Percentiles rank a stretch among this genome's conserved stretches.
Conservation (phyloP, 2,113 vertebrate species). For the Crotophaga sulcirostris region DNA sequence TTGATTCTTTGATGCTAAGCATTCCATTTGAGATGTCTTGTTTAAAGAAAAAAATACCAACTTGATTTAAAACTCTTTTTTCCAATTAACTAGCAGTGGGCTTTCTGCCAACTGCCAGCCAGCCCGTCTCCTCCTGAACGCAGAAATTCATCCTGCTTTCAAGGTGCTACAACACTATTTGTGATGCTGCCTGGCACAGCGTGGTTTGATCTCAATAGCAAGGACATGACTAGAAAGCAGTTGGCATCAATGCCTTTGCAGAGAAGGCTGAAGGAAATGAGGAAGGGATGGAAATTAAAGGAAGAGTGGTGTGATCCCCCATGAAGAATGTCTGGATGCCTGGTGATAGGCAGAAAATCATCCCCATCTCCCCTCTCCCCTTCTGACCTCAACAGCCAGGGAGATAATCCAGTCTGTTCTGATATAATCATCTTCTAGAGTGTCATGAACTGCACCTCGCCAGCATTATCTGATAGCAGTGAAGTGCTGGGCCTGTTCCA, state of each 20-base stretch:
- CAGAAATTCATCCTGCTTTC: neutral
- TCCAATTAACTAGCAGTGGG: neutral
- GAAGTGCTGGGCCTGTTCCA: neutral
- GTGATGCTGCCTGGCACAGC: neutral
- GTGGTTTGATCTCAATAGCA: neutral
- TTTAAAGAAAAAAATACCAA: neutral
- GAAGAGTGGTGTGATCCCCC: neutral
- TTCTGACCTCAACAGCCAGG: neutral
- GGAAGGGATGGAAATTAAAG: neutral
- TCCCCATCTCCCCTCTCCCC: neutral
- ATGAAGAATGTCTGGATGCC: neutral
- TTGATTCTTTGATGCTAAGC: conserved; percentile 5
- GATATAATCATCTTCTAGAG: neutral
- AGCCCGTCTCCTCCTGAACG: neutral
- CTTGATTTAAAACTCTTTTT: neutral
- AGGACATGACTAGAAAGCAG: neutral
- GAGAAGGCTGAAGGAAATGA: neutral
- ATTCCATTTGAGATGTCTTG: neutral
- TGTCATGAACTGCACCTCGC: neutral
- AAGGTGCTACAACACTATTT: neutral
- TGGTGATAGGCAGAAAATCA: neutral
- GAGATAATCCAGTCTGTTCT: neutral
- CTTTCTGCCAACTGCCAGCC: neutral
- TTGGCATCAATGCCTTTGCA: neutral
- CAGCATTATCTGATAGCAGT: neutral